A percentile compares a stretch with the other conserved stretches of the same genome.
phyloP scores from a whole-genome alignment of 2,797 vertebrate genomes.

The Gymnothorax reevesii region DNA sequence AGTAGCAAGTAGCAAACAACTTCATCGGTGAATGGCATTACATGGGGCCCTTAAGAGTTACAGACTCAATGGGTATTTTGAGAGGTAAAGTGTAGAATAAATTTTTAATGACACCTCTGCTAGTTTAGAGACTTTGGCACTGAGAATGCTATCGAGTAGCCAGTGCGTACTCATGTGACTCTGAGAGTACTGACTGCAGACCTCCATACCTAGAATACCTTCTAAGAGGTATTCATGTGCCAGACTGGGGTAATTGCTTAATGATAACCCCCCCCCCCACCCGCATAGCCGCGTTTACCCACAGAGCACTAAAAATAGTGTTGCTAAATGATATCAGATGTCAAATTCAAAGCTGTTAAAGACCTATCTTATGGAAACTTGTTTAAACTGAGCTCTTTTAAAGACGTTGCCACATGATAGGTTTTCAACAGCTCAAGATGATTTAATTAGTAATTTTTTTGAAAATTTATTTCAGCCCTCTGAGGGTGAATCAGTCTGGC shows the following conservation, averaged over 20 bases:
- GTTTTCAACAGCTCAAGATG: too few species aligned
- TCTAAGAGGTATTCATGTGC: neutral
- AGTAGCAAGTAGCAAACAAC: too few species aligned
- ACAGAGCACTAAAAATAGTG: too few species aligned
- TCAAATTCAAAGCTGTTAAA: too few species aligned
- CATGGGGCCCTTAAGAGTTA: neutral
- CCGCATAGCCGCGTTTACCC: too few species aligned
- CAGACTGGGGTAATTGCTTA: neutral
- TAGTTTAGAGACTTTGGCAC: neutral
- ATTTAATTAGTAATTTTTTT: too few species aligned
- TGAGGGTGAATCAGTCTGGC: neutral
- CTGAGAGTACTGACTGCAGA: neutral
- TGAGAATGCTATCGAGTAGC: neutral
- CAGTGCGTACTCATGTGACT: neutral
- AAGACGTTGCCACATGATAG: too few species aligned
- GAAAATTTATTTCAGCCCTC: too few species aligned
- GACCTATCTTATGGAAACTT: too few species aligned
- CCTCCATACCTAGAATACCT: neutral
- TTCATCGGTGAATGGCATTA: too few species aligned
- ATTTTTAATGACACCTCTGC: neutral
- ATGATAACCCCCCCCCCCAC: neutral
- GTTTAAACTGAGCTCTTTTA: too few species aligned
- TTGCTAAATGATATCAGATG: too few species aligned
- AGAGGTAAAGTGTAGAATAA: neutral
- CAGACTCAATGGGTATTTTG: neutral